Evolutionary conservation across 2,888 invertebrate genomes (phyloP), one percentile per base, ranked within the genome.

Genomic region (Baccha elongata): DNA sequence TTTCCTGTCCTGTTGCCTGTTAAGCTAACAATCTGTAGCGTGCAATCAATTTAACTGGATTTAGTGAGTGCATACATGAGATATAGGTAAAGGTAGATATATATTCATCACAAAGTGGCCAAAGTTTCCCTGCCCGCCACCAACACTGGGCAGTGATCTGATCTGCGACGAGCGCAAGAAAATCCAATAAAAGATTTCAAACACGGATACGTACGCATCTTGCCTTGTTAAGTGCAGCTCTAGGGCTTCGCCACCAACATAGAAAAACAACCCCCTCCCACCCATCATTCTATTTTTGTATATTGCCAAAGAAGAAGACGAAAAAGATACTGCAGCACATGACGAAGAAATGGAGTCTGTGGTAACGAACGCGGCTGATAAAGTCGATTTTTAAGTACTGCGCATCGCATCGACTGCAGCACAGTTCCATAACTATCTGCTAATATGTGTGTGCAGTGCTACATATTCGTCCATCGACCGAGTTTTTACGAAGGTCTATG

Each of bases 151-250:
- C 67, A 67, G 35, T 48, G 81, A 81, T 76, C 53, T 44, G 68
- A 83, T 83, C 83, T 44, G 58, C 72, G 48, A 60, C 68, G 69
- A 84, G 73, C 65, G 37, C 84, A 73, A 74, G 79, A 79, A 84
- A 84, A 84, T 79, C 73, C 79, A 84, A 84, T 84, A 84, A 84
- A 74, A 84, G 79, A 84, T 79, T 55, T 69, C 74, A 84, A 84
- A 84, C 84, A 79, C 79, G 84, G 84, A 79, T 84, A 84, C 53
- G 84, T 65, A 84, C 79, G 84, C 79, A 84, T 74, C 84, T 79
- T 53, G 69, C 32, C 64, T 73, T 79, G 84, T 84, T 79, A 78
- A 74, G 84, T 79, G 79, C 79, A 73, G 79, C 79, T 73, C 84
- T 84, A 84, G 79, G 74, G 84, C 84, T 84, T 74, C 74, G 48